Evolutionary conservation across 2,797 vertebrate species (phyloP).

Genomic region (Distichodus sexfasciatus): DNA sequence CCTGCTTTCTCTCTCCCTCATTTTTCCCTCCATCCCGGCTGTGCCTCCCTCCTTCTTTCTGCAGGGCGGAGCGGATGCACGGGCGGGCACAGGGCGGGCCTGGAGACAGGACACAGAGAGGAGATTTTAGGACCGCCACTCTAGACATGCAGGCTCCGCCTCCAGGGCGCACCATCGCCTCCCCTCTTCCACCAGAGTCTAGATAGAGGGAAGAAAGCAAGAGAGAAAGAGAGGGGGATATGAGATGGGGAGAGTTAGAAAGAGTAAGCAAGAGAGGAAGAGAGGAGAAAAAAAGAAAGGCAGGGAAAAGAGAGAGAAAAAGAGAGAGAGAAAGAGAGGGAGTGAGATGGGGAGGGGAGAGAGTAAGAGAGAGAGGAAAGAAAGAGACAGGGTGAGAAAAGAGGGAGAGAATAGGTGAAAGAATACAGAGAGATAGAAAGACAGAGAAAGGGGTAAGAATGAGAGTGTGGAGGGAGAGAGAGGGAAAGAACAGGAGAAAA

Average conservation of each 20-base stretch:
- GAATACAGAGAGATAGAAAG: not conserved
- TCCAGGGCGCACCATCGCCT: conserved; percentile 70
- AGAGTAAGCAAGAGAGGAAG: too few relatives aligned
- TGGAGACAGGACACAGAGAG: conserved; percentile 66
- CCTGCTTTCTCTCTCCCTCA: conserved; percentile 60
- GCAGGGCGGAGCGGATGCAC: conserved; percentile 52
- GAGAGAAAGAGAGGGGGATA: not conserved
- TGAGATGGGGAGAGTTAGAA: conserved; percentile 2
- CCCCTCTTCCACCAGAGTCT: conserved; percentile 76
- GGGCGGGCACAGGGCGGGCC: conserved; percentile 52
- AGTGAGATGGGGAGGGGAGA: conserved; percentile 2
- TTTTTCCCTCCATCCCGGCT: conserved; percentile 65
- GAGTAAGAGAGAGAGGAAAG: not conserved
- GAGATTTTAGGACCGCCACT: conserved; percentile 61
- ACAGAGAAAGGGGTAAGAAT: too few relatives aligned
- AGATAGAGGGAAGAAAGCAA: conserved; percentile 31
- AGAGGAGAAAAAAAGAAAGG: too few relatives aligned
- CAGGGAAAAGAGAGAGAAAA: too few relatives aligned
- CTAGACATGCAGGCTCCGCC: conserved; percentile 64
- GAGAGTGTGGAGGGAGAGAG: not conserved
- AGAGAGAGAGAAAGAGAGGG: not conserved
- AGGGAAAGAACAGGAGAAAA: not conserved
- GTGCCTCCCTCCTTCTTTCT: conserved; percentile 63
- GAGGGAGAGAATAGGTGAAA: not conserved
- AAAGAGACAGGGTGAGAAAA: too few relatives aligned